Evolutionary conservation across 2,797 vertebrate species (phyloP).

Genomic region (Ciconia nigra): DNA sequence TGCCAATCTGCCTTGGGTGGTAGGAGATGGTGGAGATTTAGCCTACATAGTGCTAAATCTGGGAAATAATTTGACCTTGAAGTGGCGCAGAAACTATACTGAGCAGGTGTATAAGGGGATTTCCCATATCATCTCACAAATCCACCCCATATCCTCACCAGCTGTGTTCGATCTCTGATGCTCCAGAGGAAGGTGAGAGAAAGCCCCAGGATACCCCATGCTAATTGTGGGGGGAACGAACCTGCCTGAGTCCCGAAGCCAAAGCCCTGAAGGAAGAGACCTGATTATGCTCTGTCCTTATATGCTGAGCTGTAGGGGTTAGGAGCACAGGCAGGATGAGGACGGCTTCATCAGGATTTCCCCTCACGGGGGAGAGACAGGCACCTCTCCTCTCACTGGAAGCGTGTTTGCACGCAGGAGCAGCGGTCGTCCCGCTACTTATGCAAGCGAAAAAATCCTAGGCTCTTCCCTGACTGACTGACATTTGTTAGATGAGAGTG

Average conservation of each 20-base stretch:
- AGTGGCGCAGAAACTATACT: background rate
- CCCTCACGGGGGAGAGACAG: background rate
- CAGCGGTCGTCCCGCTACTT: background rate
- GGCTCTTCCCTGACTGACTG: background rate
- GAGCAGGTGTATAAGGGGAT: background rate
- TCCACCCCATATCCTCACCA: background rate
- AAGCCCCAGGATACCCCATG: background rate
- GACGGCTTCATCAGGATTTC: background rate
- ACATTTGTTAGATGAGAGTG: background rate
- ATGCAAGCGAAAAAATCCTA: background rate
- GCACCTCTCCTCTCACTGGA: background rate
- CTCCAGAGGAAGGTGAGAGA: background rate
- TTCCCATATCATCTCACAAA: background rate
- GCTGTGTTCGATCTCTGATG: background rate
- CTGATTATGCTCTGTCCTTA: conserved; percentile 9
- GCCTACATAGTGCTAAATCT: background rate
- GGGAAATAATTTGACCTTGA: background rate
- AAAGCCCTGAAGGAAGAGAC: conserved; percentile 10
- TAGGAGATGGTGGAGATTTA: background rate
- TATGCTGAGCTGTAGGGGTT: background rate
- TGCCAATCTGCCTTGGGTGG: background rate
- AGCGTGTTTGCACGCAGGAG: background rate
- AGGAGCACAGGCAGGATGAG: background rate
- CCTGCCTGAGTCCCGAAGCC: background rate
- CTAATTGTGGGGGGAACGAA: conserved; percentile 17